Base-by-base conservation (phyloP, 2,797 vertebrate genomes). In the Scomberomorus guttatus region DNA sequence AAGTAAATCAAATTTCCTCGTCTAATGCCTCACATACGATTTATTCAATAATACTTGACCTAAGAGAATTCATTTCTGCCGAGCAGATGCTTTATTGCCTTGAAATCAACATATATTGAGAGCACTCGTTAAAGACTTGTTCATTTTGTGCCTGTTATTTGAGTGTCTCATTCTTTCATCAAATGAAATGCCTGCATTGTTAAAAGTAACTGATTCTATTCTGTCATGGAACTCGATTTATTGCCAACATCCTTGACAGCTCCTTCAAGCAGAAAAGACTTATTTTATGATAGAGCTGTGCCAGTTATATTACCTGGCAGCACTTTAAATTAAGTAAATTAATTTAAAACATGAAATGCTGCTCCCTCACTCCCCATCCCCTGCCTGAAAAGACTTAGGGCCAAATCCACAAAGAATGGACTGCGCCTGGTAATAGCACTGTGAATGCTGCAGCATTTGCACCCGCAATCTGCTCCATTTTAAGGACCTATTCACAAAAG, bases 181-280 rank as follows among this genome's bases (percentile, higher is more conserved):
- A 62, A 79, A 87, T 87, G 89, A 87, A 92, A 90, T 70, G 80
- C 73, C 81, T 75, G 56, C 82, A 76, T 93, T 92, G 90, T 93
- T 92, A 77, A 89, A 89, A 75, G 73, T 87, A 81, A 85, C 68
- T 27, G 64, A 88, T 82, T 85, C 51, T 42, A 37, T 82, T 82
- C n/a, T 61, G 22, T 70, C 59, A 61, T 46, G 44, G 29, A 73
- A 70, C 54, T 63, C 9, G 44, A 78, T 62, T 75, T 72, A 72
- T 34, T 84, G 81, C 86, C 84, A 79, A 80, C 81, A 76, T 71
- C 44, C 72, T 81, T 39, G 12, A 65, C 75, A 52, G 80, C 72
- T 87, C 73, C 60, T 77, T 77, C 64, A 51, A 80, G 82, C 73
- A 73, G 74, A 81, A 83, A 82, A 68, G 56, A 58, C 50, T 61